Percentiles rank a stretch among this genome's conserved stretches.
Conservation (phyloP, 1,140 invertebrate species). For the Euwallacea fornicatus region DNA sequence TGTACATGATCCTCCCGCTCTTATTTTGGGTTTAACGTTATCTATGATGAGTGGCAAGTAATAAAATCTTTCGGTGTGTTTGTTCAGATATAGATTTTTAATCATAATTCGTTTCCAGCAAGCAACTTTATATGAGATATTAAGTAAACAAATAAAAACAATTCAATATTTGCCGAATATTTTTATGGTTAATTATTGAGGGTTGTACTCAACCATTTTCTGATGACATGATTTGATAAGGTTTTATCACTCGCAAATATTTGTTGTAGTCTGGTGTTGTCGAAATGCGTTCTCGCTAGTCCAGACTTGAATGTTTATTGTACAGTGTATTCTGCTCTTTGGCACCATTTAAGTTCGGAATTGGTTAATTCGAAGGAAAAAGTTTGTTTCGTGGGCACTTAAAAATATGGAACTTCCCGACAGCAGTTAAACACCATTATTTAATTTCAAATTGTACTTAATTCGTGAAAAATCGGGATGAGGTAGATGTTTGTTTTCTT, state of each 20-base stretch:
- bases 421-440: too few species aligned
- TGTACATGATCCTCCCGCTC: not conserved
- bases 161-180: conserved; percentile 22
- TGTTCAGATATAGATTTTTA: conserved; percentile 24
- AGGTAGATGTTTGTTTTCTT: too few species aligned
- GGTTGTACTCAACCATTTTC: conserved; percentile 25
- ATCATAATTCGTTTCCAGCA: conserved; percentile 19
- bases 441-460: too few species aligned
- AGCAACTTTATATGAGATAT: conserved; percentile 25
- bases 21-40: conserved; percentile 10
- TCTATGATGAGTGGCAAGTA: conserved; percentile 20
- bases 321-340: too few species aligned
- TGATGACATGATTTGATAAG: conserved; percentile 26
- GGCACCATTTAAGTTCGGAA: too few species aligned
- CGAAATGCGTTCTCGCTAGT: too few species aligned
- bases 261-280: too few species aligned
- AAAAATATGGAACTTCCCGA: too few species aligned
- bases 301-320: too few species aligned
- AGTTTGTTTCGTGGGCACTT: too few species aligned
- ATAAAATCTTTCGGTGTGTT: conserved; percentile 21
- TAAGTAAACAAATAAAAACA: conserved; percentile 24
- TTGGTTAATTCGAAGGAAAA: too few species aligned
- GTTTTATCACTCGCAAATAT: not conserved
- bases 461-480: too few species aligned
- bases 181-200: conserved; percentile 26